These are phyloP conservation scores for Neosilurus hyrtlii DNA, from an alignment of 2,797 vertebrate species.

Conservation along the genomic window DNA sequence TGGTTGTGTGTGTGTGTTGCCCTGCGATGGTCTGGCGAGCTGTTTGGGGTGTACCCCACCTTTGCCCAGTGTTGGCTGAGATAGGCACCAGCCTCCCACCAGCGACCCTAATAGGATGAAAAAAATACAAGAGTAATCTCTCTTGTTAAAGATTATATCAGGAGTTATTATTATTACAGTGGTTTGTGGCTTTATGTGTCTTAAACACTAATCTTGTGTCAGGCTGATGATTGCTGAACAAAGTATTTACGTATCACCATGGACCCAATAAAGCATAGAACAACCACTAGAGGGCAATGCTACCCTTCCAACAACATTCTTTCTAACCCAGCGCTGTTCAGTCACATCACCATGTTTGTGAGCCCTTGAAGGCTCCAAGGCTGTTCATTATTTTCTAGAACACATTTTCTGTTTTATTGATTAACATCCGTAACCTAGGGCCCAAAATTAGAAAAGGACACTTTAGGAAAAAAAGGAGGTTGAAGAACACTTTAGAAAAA, in stretches of 20 bases:
- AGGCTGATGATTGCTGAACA: not conserved
- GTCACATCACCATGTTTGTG: not conserved
- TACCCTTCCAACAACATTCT: not conserved
- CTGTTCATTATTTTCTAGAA: not conserved
- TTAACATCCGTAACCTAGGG: not conserved
- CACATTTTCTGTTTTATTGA: not conserved
- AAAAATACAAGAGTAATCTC: not conserved
- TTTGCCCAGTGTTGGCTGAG: too few relatives aligned
- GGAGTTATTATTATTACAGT: not conserved
- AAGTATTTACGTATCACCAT: not conserved
- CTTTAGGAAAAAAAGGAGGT: not conserved
- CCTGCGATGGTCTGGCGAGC: too few relatives aligned
- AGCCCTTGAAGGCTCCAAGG: not conserved
- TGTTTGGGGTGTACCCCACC: too few relatives aligned
- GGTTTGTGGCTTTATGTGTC: not conserved
- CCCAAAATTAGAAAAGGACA: not conserved
- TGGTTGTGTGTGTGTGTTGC: too few relatives aligned
- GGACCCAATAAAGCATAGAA: not conserved
- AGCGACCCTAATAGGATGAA: too few relatives aligned
- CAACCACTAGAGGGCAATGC: constrained; percentile 45
- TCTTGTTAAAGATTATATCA: not conserved
- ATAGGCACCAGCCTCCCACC: too few relatives aligned
- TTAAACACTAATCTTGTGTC: not conserved
- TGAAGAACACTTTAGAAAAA: not conserved
- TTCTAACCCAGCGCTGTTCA: not conserved